phyloP scores from a whole-genome alignment of 2,113 vertebrate genomes.

The Pogona vitticeps region DNA sequence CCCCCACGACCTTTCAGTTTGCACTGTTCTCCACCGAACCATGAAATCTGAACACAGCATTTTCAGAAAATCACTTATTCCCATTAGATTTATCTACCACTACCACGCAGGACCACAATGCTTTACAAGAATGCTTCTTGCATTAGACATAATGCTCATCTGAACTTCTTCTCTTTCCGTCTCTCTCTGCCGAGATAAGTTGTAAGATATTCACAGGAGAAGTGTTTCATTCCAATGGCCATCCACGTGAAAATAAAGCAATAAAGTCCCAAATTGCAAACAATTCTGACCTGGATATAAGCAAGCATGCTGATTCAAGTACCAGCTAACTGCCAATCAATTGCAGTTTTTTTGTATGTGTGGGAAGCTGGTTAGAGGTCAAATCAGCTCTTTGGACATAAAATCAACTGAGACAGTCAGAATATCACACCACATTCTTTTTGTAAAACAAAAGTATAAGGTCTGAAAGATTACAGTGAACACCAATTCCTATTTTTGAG shows the following conservation, averaged over 20 bases:
- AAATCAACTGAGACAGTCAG: not conserved
- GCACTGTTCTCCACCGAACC: conserved; percentile 36
- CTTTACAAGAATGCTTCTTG: not conserved
- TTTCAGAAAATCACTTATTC: conserved; percentile 9
- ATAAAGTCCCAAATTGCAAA: not conserved
- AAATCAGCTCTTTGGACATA: too few relatives aligned
- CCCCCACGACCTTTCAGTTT: conserved; percentile 43
- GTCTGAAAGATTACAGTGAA: not conserved
- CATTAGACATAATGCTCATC: not conserved
- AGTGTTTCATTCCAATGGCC: not conserved
- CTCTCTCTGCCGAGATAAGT: not conserved
- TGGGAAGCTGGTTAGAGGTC: not conserved
- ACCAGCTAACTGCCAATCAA: not conserved
- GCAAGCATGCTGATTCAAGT: not conserved
- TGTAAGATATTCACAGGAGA: not conserved
- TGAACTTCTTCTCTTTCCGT: not conserved
- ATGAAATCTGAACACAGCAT: conserved; percentile 43
- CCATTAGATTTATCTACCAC: conserved; percentile 13
- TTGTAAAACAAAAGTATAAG: not conserved
- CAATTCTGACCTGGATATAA: not conserved
- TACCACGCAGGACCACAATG: not conserved
- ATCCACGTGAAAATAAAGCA: not conserved
- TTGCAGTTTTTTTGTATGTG: not conserved
- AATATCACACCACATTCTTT: not conserved
- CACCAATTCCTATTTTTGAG: not conserved